Evolutionary conservation across 2,797 vertebrate species (phyloP).

Genomic region (Acomys russatus): DNA sequence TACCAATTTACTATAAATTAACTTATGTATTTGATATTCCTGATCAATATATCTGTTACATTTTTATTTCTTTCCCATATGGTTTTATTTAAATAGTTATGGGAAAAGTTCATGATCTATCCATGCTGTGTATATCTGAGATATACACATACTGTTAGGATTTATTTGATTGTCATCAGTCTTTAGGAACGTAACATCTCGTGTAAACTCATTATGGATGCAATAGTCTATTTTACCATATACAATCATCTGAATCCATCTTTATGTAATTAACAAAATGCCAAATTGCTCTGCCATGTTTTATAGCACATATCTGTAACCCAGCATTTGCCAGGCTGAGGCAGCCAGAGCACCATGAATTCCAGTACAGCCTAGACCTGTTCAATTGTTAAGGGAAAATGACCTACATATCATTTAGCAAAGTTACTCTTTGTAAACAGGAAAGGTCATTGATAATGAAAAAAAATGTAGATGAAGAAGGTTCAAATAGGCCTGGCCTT

Average conservation of each 20-base stretch:
- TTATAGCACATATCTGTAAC: neutral
- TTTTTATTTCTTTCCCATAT: constrained; percentile 40
- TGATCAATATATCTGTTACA: constrained; percentile 36
- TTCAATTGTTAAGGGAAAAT: constrained; percentile 3
- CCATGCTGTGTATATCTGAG: neutral
- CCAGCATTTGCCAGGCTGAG: neutral
- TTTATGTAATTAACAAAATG: neutral
- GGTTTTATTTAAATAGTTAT: constrained; percentile 60
- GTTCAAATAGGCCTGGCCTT: neutral
- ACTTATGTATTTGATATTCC: constrained; percentile 50
- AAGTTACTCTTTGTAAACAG: neutral
- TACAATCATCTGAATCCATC: neutral
- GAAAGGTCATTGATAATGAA: neutral
- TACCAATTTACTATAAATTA: constrained; percentile 64
- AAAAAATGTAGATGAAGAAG: constrained; percentile 1
- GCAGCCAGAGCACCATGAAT: neutral
- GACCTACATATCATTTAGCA: constrained; percentile 27
- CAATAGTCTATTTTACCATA: constrained; percentile 21
- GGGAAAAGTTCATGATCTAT: constrained; percentile 15
- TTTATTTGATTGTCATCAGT: constrained; percentile 61
- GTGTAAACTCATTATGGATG: neutral
- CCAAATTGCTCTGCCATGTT: neutral
- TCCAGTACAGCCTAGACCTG: neutral
- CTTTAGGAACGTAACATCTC: constrained; percentile 51
- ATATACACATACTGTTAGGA: neutral